These are phyloP conservation scores for Syrista parreyssii DNA, from an alignment of 2,888 invertebrate genomes.

Conservation along the genomic window DNA sequence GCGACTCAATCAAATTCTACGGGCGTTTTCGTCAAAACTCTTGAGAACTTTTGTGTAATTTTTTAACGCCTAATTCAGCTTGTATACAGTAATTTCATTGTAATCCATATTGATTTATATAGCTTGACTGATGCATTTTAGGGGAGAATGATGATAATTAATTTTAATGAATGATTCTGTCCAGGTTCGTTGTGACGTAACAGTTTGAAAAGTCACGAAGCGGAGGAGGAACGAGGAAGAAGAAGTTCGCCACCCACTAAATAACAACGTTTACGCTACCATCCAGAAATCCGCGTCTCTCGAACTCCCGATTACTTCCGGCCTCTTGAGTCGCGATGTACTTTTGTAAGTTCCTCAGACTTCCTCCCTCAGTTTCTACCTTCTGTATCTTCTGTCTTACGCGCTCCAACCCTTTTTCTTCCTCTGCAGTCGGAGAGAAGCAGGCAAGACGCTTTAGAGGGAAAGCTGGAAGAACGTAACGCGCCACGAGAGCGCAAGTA, in stretches of 20 bases:
- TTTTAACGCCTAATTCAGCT: neutral
- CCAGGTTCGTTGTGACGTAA: neutral
- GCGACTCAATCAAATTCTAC: constrained; percentile 59
- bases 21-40: constrained; percentile 7
- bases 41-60: neutral
- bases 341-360: constrained; percentile 61
- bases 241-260: constrained; percentile 38
- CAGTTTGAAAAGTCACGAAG: neutral
- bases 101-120: neutral
- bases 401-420: neutral
- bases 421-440: neutral
- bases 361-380: constrained; percentile 27
- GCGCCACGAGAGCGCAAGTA: constrained; percentile 41
- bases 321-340: constrained; percentile 63
- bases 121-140: neutral
- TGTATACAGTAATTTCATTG: neutral
- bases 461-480: constrained; percentile 13
- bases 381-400: constrained; percentile 13
- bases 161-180: neutral
- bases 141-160: neutral
- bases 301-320: constrained; percentile 62
- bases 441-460: constrained; percentile 22
- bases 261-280: constrained; percentile 45
- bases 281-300: constrained; percentile 39
- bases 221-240: neutral